These are phyloP conservation scores for Autographa gamma DNA, from an alignment of 2,888 invertebrate genomes.

Conservation along the genomic window DNA sequence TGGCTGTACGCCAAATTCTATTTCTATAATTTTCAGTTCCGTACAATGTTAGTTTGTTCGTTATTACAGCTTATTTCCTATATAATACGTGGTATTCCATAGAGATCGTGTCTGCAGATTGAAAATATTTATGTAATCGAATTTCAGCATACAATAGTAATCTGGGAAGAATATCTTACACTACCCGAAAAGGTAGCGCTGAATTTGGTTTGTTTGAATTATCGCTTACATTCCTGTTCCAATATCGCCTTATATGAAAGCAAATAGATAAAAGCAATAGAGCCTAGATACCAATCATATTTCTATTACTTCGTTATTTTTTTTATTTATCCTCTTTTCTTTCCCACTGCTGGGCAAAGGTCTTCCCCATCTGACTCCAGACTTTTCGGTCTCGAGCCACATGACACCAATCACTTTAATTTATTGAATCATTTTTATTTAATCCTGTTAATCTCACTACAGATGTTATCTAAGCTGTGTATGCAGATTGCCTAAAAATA, in stretches of 20 bases:
- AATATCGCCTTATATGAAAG: not conserved
- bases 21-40: conserved; percentile 55
- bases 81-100: conserved; percentile 8
- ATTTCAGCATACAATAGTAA: conserved; percentile 17
- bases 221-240: not conserved
- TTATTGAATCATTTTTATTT: too few species aligned
- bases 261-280: not conserved
- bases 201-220: not conserved
- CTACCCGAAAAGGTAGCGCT: not conserved
- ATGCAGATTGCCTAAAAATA: too few species aligned
- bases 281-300: not conserved
- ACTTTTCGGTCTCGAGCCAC: too few species aligned
- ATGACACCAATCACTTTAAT: too few species aligned
- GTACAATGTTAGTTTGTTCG: conserved; percentile 46
- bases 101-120: conserved; percentile 4
- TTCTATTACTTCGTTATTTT: too few species aligned
- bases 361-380: too few species aligned
- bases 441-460: too few species aligned
- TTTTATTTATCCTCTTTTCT: too few species aligned
- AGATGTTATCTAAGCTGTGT: too few species aligned
- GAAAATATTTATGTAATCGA: conserved; percentile 27
- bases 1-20: conserved; percentile 58
- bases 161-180: conserved; percentile 8
- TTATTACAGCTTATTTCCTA: conserved; percentile 24
- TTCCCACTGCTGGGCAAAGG: too few species aligned